Evolutionary conservation across 2,113 vertebrate genomes (phyloP).

Genomic region (Eudyptes chrysolophus): DNA sequence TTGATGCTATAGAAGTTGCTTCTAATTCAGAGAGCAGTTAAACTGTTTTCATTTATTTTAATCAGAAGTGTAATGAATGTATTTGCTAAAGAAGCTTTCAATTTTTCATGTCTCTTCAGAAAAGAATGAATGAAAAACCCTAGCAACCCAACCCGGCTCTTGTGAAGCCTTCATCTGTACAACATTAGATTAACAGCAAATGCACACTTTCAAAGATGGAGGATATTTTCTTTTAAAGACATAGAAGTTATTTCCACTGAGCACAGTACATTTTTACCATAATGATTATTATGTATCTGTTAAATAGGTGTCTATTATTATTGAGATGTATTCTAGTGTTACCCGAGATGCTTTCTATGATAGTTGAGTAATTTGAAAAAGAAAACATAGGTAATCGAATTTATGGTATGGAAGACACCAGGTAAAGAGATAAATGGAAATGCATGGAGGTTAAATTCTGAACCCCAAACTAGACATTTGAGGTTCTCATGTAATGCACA

Average conservation of each 20-base stretch:
- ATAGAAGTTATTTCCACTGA: conserved; percentile 7
- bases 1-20: conserved; percentile 1
- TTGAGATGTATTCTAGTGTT: neutral
- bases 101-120: conserved; percentile 8
- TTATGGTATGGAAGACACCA: neutral
- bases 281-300: neutral
- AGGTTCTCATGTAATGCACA: neutral
- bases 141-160: neutral
- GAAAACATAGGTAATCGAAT: neutral
- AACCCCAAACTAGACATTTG: neutral
- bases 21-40: conserved; percentile 18
- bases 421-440: neutral
- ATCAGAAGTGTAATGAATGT: neutral
- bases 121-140: neutral
- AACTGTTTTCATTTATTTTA: neutral
- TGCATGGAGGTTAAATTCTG: neutral
- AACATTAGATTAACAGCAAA: conserved; percentile 20
- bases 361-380: conserved; percentile 1
- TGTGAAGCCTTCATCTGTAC: neutral
- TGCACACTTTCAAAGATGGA: conserved; percentile 7
- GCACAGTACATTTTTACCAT: neutral
- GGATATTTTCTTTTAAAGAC: neutral
- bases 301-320: neutral
- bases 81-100: neutral
- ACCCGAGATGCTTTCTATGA: conserved; percentile 14